Evolutionary conservation across 2,113 vertebrate species (phyloP), one percentile per base, ranked within the genome.

Genomic region (Nannobrachium achirus): DNA sequence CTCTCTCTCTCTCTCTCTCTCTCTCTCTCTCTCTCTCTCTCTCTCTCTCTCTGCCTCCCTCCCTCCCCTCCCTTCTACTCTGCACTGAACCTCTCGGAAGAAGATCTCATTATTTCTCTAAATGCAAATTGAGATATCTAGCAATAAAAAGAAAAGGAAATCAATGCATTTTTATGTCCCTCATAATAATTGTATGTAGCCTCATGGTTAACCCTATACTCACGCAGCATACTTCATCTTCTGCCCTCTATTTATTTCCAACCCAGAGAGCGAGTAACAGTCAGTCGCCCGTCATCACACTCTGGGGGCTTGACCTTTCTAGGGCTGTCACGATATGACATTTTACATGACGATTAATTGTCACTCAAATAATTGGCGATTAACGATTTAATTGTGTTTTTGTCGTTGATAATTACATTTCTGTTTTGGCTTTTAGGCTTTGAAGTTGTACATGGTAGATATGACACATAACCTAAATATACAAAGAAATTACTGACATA

Each of bases 71-170:
- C 25, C 41, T 18, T 38, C 25, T 66, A 40, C 11, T 55, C 52
- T 63, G 41, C 64, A 69, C 78, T 85, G 68, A 87, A 85, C 81
- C 81, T 83, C 78, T 69, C 68, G 66, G 69, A 75, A 4, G 52
- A 79, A 75, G 77, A 82, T 78, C 78, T 81, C 72, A 75, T 82
- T 83, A 75, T 55, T 68, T 72, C 46, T 46, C 40, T 49, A 60
- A 83, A 78, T 79, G 42, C 67, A 81, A 79, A 82, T 81, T 9
- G 69, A 49, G 25, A 70, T 15, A 63, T 19, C 10, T 70, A 65
- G 77, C 16, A 73, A 57, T n/a, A n/a, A n/a, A n/a, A n/a, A n/a
- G n/a, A n/a, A n/a, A n/a, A n/a, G n/a, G n/a, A 4, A 25, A 25
- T 59, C 14, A 42, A 9, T 56, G 16, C 13, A 56, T 52, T 62